Percentiles rank a stretch among this genome's conserved stretches.
Evolutionary conservation across 2,113 vertebrate species (phyloP).

Genomic region (Chrysochloris asiatica): DNA sequence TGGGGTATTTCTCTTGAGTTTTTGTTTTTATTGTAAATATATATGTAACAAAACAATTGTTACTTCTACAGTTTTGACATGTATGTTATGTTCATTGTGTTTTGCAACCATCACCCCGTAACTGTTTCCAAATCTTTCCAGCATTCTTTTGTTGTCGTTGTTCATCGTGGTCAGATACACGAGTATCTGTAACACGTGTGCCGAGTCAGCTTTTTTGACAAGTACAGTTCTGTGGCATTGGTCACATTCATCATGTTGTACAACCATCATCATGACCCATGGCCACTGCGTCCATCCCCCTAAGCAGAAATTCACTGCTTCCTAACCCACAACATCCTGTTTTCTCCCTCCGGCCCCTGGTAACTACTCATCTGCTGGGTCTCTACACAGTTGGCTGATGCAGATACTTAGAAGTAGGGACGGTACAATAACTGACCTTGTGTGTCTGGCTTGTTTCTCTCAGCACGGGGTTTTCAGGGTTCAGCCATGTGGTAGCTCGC

Average conservation of each 20-base stretch:
- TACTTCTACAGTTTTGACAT: not conserved
- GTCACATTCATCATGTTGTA: not conserved
- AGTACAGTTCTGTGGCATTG: not conserved
- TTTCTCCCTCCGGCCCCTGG: not conserved
- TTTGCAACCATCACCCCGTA: no score
- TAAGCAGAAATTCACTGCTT: not conserved
- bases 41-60: no score
- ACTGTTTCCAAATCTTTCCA: no score
- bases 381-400: no score
- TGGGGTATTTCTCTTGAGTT: not conserved
- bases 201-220: not conserved
- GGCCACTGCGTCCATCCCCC: not conserved
- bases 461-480: no score
- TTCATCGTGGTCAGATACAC: not conserved
- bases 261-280: no score
- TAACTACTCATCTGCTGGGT: no score
- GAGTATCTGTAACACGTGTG: not conserved
- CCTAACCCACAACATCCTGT: not conserved
- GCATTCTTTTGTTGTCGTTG: no score
- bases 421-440: no score
- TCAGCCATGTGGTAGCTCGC: no score
- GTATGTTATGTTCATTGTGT: not conserved
- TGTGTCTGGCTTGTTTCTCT: no score
- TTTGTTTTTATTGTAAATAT: not conserved
- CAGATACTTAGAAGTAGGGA: no score